phyloP scores from a whole-genome alignment of 2,113 vertebrate species.

The Otolemur garnettii region DNA sequence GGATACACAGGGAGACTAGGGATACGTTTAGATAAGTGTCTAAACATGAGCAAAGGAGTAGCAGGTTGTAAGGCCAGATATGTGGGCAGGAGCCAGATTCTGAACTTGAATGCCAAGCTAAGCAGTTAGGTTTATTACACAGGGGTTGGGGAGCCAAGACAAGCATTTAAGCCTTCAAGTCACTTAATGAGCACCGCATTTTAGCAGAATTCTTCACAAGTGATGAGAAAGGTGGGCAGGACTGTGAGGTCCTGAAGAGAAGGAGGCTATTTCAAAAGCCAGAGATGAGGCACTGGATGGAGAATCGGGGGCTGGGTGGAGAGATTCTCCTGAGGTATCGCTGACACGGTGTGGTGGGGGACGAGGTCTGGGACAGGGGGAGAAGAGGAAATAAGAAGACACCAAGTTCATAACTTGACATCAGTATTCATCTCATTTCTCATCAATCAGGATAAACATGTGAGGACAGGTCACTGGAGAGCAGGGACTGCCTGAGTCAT shows the following conservation, averaged over 20 bases:
- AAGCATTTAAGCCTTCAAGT: not conserved
- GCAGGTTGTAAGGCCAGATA: not conserved
- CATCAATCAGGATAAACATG: not conserved
- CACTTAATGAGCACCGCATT: not conserved
- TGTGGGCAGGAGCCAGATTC: not conserved
- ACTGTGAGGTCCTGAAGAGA: not conserved
- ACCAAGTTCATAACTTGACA: not conserved
- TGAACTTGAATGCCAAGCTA: not conserved
- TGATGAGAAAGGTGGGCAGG: not conserved
- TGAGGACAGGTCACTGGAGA: not conserved
- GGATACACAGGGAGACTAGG: not conserved
- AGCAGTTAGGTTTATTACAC: not conserved
- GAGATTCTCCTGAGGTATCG: not conserved
- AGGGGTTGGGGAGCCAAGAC: not conserved
- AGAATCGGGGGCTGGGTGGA: not conserved
- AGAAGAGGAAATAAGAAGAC: not conserved
- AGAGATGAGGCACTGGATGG: not conserved
- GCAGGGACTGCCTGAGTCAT: not conserved
- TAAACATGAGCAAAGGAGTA: not conserved
- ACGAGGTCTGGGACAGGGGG: not conserved
- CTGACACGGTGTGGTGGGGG: not conserved
- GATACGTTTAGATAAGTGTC: not conserved
- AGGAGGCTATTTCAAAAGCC: not conserved
- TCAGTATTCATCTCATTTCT: conserved; percentile 15
- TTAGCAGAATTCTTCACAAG: not conserved